Conservation (phyloP, 2,888 invertebrate species). For the Oscheius sp. region DNA sequence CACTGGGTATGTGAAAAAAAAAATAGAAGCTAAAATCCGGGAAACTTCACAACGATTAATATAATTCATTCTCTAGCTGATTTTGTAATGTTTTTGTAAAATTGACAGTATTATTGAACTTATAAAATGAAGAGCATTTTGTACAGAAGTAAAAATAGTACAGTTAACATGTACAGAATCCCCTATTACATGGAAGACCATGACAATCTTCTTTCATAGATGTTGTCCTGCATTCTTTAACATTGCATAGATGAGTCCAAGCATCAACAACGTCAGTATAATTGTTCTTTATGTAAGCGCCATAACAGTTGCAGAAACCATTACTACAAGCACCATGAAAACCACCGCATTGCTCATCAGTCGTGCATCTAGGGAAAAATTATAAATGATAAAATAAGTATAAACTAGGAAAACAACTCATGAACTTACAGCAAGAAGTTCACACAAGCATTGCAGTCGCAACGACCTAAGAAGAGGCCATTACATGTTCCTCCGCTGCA, state of each 20-base stretch:
- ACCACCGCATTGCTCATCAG: slow-evolving; percentile 19
- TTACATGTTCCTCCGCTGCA: slow-evolving; percentile 17
- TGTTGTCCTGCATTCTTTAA: slow-evolving; percentile 1
- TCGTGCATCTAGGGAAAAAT: neutral
- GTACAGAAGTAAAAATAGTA: no score
- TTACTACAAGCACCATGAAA: slow-evolving; percentile 3
- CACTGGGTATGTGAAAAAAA: neutral
- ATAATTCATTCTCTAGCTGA: no score
- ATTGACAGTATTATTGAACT: no score
- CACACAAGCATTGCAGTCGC: slow-evolving; percentile 15
- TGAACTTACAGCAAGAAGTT: slow-evolving; percentile 6
- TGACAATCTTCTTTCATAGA: neutral
- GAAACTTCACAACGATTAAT: no score
- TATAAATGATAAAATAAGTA: neutral
- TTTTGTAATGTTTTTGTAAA: no score
- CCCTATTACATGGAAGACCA: slow-evolving; percentile 23
- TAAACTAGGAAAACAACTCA: neutral
- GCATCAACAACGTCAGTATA: slow-evolving; percentile 19
- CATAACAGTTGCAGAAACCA: slow-evolving; percentile 23
- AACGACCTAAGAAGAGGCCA: neutral
- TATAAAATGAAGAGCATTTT: no score
- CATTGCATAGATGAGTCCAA: slow-evolving; percentile 22
- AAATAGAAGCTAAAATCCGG: no score
- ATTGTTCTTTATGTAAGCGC: neutral
- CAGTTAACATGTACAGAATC: slow-evolving; percentile 24